Base-by-base conservation (phyloP, 2,888 invertebrate species). In the Mallateleia sp. region DNA sequence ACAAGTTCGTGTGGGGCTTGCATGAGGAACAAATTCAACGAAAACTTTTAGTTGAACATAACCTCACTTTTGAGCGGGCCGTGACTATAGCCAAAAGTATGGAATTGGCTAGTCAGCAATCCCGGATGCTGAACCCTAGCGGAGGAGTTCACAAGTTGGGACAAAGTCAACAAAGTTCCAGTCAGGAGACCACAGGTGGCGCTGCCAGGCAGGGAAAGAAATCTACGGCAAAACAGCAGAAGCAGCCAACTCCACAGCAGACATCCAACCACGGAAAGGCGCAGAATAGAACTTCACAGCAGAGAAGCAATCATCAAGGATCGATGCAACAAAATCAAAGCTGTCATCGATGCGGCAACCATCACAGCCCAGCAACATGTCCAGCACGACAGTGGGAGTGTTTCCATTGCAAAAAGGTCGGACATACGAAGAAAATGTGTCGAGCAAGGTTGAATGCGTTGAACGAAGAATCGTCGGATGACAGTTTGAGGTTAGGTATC, bases 1-100 rank as follows among this genome's bases (percentile, higher is more conserved):
- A 92, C 64, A 84, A 81, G 60, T 90, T 89, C 71, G 64, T 85
- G 4, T 83, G 85, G 1, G 86, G 87, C 22, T 22, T 88, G 0
- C 42, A 50, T 20, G 62, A 24, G 14, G 58, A 34, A 5, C 62
- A 72, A 6, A 52, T 87, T 8, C 52, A 85, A 5, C 85, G 88
- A 20, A 66, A 71, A 60, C n/a, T 28, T 1, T 58, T 28, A 4
- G 58, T 32, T 5, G 58, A 58, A 18, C 5, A 25, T 28, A n/a
- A 28, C 25, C 28, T n/a, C 4, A 58, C 58, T 1, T 11, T 58
- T 7, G 32, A 58, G 11, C n/a, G 32, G 32, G 3, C 32, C n/a
- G 14, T 58, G 28, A 32, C 28, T 2, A 32, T 8, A 14, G 58
- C 58, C 6, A n/a, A 8, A 4, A 47, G 47, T 9, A 47, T 2